Conservation (phyloP, 1,140 invertebrate genomes). For the Lanistes nyassanus region DNA sequence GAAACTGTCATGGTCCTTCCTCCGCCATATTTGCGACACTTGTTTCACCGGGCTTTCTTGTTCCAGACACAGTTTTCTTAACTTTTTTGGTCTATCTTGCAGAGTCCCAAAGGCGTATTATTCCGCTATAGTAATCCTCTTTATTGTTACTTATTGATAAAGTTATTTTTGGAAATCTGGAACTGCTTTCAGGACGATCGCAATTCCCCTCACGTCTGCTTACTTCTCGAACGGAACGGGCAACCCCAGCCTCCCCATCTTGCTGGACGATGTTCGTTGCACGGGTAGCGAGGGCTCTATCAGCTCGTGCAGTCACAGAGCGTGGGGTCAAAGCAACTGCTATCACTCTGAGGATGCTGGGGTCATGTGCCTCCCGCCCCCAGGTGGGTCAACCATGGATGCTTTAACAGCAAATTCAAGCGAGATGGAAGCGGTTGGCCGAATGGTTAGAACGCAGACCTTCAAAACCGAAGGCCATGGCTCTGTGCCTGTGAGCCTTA, state of each 20-base stretch:
- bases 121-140: background rate
- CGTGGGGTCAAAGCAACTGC: constrained; percentile 76
- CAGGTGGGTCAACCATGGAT: too few species aligned
- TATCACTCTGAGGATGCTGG: constrained; percentile 82
- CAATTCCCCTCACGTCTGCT: constrained; percentile 34
- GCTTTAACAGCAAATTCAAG: too few species aligned
- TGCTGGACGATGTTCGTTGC: constrained; percentile 79
- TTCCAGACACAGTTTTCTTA: too few species aligned
- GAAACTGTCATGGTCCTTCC: too few species aligned
- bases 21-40: too few species aligned
- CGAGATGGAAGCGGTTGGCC: too few species aligned
- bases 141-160: background rate
- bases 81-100: too few species aligned
- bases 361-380: constrained; percentile 69
- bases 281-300: constrained; percentile 76
- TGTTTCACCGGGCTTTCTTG: too few species aligned
- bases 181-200: constrained; percentile 25
- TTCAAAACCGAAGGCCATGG: too few species aligned
- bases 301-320: constrained; percentile 74
- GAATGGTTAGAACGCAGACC: too few species aligned
- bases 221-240: constrained; percentile 41
- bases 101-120: too few species aligned
- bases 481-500: too few species aligned
- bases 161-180: background rate
- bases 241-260: constrained; percentile 70